Base-by-base conservation (phyloP, 2,888 invertebrate genomes). In the Trichopria drosophilae region DNA sequence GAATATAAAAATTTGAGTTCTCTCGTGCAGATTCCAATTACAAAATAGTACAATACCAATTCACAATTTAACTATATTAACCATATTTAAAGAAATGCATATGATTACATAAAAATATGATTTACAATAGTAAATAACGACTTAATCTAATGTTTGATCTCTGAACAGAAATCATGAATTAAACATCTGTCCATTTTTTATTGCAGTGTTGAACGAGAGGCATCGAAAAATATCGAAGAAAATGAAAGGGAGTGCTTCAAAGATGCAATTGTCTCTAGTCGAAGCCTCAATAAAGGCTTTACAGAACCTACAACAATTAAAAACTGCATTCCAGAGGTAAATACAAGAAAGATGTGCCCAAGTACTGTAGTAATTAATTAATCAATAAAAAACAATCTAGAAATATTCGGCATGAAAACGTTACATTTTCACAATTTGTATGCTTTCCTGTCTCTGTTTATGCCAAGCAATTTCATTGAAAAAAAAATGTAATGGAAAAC, bases 181-280 rank as follows among this genome's bases (percentile, higher is more conserved):
- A 15, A 34, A 34, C 13, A 31, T 15, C 12, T 29, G n/a, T n/a
- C n/a, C n/a, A n/a, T n/a, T n/a, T n/a, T 10, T 50, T 45, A 46
- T 60, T 57, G 10, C 59, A 72, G 72, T 59, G 72, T 73, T 28
- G 72, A 73, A 41, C 68, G 69, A 34, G 72, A 72, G 57, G 72
- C 72, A n/a, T 72, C 72, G 45, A 73, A 73, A 53, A 73, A 73
- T 51, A 73, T 73, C 52, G 72, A 73, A 50, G 72, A 73, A 53
- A 73, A 73, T 29, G 72, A 73, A 48, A 67, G 70, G 6, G 72
- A 72, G 53, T 67, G 71, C 42, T 73, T 73, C 59, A 72, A 73
- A 60, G 72, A 73, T 58, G 72, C 72, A 16, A 73, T 73, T 46
- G 72, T 73, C 5, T 73, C 72, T 39, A 69, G 71, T 28, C 64